Conservation (phyloP, 2,888 invertebrate genomes). For the Caenorhabditis sp. region DNA sequence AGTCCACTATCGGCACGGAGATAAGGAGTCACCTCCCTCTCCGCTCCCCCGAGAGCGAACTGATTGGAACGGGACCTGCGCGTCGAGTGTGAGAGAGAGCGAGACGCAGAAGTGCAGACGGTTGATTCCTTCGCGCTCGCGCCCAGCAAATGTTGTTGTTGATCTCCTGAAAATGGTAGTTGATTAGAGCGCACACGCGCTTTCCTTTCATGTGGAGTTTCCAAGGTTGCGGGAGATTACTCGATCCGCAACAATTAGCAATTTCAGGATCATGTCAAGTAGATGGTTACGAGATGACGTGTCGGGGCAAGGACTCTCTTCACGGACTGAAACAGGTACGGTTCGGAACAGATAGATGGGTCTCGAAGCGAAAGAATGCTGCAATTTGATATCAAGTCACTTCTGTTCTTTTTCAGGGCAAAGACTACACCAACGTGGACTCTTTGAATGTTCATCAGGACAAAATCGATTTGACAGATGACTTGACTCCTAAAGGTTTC, state of each 20-base stretch:
- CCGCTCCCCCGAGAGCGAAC: too few species aligned
- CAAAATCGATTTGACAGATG: slow-evolving; percentile 50
- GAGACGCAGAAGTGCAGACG: slow-evolving; percentile 23
- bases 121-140: slow-evolving; percentile 19
- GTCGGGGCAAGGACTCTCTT: slow-evolving; percentile 33
- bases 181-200: too few species aligned
- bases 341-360: too few species aligned
- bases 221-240: not conserved
- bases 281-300: slow-evolving; percentile 28
- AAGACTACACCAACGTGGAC: slow-evolving; percentile 33
- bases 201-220: too few species aligned
- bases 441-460: slow-evolving; percentile 50
- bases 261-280: slow-evolving; percentile 33
- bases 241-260: not conserved
- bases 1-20: too few species aligned
- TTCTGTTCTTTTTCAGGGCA: slow-evolving; percentile 12
- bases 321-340: slow-evolving; percentile 22
- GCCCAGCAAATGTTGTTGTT: too few species aligned
- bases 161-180: too few species aligned
- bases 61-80: slow-evolving; percentile 8
- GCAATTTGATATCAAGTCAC: not conserved
- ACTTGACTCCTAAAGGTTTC: slow-evolving; percentile 46
- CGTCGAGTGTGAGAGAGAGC: slow-evolving; percentile 3
- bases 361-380: not conserved
- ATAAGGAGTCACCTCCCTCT: too few species aligned